A percentile compares a stretch with the other conserved stretches of the same genome.
These are phyloP conservation scores for Eleginops maclovinus DNA, from an alignment of 2,113 vertebrate genomes.

Conservation along the genomic window DNA sequence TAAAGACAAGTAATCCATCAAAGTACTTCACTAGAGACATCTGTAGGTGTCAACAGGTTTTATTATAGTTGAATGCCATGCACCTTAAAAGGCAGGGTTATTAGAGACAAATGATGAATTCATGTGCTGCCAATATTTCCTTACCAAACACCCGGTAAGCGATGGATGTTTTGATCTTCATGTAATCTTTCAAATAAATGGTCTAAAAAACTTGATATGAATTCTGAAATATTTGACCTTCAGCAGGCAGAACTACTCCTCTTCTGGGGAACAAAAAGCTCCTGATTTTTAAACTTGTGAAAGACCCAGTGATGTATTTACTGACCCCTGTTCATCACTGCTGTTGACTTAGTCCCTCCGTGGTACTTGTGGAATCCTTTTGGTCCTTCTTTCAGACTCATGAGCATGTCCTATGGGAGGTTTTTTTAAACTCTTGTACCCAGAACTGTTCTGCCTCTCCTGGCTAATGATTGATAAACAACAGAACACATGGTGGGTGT, in stretches of 20 bases:
- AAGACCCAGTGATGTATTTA: conserved; percentile 7
- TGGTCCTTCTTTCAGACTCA: conserved; percentile 10
- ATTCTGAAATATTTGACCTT: neutral
- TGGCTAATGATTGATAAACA: conserved; percentile 46
- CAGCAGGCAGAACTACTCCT: neutral
- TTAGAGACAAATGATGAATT: neutral
- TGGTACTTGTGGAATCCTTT: conserved; percentile 27
- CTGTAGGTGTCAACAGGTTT: conserved; percentile 26
- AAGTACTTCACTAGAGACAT: neutral
- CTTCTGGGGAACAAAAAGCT: neutral
- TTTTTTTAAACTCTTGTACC: conserved; percentile 36
- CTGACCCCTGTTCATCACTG: conserved; percentile 1
- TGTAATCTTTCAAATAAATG: neutral
- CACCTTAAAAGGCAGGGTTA: conserved; percentile 3
- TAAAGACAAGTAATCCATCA: conserved; percentile 34
- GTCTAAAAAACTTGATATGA: neutral
- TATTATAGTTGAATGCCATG: conserved; percentile 39
- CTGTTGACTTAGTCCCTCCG: conserved; percentile 32
- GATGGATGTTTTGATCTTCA: neutral
- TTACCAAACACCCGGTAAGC: neutral
- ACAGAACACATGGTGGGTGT: conserved; percentile 12
- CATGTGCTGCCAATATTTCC: neutral
- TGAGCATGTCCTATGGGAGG: neutral
- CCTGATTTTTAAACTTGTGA: conserved; percentile 10
- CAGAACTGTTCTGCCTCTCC: conserved; percentile 15